Base-by-base conservation (phyloP, 2,113 vertebrate species). In the Galemys pyrenaicus region DNA sequence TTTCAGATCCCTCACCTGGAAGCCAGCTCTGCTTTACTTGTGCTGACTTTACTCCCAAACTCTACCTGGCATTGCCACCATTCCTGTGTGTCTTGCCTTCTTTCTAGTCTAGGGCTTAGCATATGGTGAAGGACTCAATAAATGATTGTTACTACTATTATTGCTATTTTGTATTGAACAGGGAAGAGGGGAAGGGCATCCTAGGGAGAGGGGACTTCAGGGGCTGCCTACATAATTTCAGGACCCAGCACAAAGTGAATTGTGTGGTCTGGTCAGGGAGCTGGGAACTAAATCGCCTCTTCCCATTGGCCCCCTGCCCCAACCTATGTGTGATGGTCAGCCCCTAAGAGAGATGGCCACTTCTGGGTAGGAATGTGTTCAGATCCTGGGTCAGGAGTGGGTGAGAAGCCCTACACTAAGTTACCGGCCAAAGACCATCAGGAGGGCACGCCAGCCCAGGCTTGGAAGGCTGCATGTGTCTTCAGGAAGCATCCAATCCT, bases 111-210 rank as follows among this genome's bases (percentile, higher is more conserved):
- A 9, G 65, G 60, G 19, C 65, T 74, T 24, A 58, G 19, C 15
- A 30, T 22, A 56, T 5, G 60, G 28, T 35, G 28, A 94, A 70
- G 77, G 71, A 7, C 39, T 70, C 64, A 79, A 4, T 64, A 44
- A 78, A 39, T 82, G 20, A 30, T 46, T 49, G 32, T 46, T 58
- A 51, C 5, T 86, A 10, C n/a, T 30, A 26, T 9, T 89, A 2
- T 67, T 51, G 26, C 70, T 86, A 58, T 41, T 60, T 81, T 73
- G 28, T 77, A 77, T 87, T 85, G 68, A 94, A 89, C 16, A 64
- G 16, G 4, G 7, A 60, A 83, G 26, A 51, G 26, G 49, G 30
- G 51, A 84, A 85, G 44, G 6, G 12, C 41, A 49, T 35, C 19
- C 12, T 65, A 37, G 73, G n/a, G 46, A 81, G 62, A 73, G 28